These are phyloP conservation scores for Thyatira batis DNA, from an alignment of 2,888 invertebrate genomes.

Conservation along the genomic window DNA sequence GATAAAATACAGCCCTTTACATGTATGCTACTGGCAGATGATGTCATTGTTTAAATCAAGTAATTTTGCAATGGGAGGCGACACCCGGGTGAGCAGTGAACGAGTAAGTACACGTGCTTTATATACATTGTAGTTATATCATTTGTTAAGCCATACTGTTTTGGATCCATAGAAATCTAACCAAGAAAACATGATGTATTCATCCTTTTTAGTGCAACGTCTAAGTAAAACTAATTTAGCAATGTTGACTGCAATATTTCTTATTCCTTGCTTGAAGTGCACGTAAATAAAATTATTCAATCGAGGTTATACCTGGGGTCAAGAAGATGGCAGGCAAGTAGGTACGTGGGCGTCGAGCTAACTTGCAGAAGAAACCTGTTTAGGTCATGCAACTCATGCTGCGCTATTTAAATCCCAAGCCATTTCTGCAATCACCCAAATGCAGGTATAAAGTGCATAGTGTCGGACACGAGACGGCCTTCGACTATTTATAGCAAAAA, in stretches of 20 bases:
- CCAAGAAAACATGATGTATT: neutral
- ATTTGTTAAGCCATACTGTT: neutral
- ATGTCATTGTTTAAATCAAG: conserved; percentile 52
- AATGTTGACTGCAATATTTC: too few species aligned
- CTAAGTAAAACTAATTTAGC: neutral
- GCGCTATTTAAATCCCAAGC: conserved; percentile 69
- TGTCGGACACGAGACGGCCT: conserved; percentile 44
- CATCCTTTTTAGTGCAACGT: neutral
- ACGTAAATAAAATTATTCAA: conserved; percentile 50
- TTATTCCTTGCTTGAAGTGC: neutral
- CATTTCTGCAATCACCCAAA: conserved; percentile 59
- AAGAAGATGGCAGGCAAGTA: conserved; percentile 46
- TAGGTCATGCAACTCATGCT: conserved; percentile 73
- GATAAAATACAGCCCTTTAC: neutral
- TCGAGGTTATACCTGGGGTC: conserved; percentile 57
- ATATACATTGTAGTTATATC: neutral
- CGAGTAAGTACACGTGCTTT: neutral
- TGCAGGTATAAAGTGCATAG: conserved; percentile 25
- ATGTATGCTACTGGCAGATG: conserved; percentile 24
- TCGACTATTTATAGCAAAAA: conserved; percentile 53
- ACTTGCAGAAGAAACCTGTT: conserved; percentile 74
- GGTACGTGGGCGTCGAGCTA: conserved; percentile 54
- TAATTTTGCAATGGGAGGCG: conserved; percentile 39
- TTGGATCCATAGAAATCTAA: too few species aligned
- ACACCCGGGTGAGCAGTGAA: conserved; percentile 22